Percentiles rank a stretch among this genome's conserved stretches.
phyloP scores from a whole-genome alignment of 1,140 invertebrate species.

The Watersipora subatra region DNA sequence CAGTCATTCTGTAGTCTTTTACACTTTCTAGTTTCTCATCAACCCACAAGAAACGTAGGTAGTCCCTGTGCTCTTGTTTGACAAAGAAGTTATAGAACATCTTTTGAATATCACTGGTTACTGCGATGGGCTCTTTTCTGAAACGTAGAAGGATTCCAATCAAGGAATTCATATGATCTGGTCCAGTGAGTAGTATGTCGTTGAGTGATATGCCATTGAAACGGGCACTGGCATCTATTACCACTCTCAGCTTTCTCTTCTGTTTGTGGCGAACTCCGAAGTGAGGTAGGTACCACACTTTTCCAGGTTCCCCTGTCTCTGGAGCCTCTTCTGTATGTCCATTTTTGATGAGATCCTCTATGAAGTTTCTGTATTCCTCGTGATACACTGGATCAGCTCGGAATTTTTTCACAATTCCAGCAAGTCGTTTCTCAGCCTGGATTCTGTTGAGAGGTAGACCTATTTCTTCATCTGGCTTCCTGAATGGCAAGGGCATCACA shows the following conservation, averaged over 20 bases:
- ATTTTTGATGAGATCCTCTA: neutral
- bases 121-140: constrained; percentile 8
- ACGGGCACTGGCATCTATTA: too few species aligned
- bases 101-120: constrained; percentile 4
- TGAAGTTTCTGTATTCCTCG: neutral
- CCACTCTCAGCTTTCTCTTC: too few species aligned
- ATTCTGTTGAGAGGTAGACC: constrained; percentile 6
- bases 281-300: constrained; percentile 12
- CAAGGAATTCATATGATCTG: constrained; percentile 28
- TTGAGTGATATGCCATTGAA: constrained; percentile 25
- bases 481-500: constrained; percentile 11
- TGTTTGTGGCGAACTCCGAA: too few species aligned
- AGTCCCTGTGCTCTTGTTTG: neutral
- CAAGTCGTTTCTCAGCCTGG: constrained; percentile 5
- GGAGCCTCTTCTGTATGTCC: neutral
- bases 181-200: constrained; percentile 15
- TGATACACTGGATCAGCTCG: too few species aligned
- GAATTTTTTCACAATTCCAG: too few species aligned
- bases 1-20: too few species aligned
- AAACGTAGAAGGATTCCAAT: constrained; percentile 16
- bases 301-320: neutral
- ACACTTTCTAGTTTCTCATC: too few species aligned
- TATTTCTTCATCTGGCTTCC: neutral
- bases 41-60: neutral
- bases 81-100: neutral